Base-by-base conservation (phyloP, 2,888 invertebrate species). In the Pyralis farinalis region DNA sequence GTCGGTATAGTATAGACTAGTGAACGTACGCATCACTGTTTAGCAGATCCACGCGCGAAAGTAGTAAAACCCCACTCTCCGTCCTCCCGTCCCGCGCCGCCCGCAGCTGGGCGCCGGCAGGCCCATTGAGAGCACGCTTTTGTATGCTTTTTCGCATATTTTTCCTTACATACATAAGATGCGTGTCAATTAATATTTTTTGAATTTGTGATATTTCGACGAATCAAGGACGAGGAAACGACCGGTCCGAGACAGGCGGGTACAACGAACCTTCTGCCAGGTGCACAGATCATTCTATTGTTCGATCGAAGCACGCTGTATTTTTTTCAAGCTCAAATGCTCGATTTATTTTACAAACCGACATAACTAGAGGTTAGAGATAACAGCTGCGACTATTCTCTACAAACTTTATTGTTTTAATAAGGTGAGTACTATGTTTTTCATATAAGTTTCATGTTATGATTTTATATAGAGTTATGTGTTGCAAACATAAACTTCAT, bases 41-140 rank as follows among this genome's bases (percentile, higher is more conserved):
- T 16, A 4, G 4, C 16, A 2, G 4, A 16, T 16, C n/a, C n/a
- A n/a, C n/a, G n/a, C n/a, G n/a, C n/a, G n/a, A n/a, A n/a, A n/a
- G n/a, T n/a, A n/a, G n/a, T n/a, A n/a, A n/a, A n/a, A n/a, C 16
- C 16, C 16, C 16, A 16, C 16, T 4, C 16, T 2, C 16, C 16
- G 3, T 16, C 16, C 16, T 16, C 16, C 16, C 16, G 3, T 2
- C 25, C 25, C 7, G 25, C 25, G 1, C 3, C 7, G 40, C 35
- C 45, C 45, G 41, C 48, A 48, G 45, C 47, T 43, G 48, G 37
- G 40, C 41, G 45, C 42, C 46, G 33, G 42, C 42, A 37, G 37
- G 46, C 48, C 48, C 45, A 47, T 46, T 37, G 34, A 43, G 29
- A 29, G 7, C 28, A 32, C 36, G 43, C 32, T 28, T 7, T 34